Conservation (phyloP, 1,140 invertebrate genomes). For the Littorina saxatilis region DNA sequence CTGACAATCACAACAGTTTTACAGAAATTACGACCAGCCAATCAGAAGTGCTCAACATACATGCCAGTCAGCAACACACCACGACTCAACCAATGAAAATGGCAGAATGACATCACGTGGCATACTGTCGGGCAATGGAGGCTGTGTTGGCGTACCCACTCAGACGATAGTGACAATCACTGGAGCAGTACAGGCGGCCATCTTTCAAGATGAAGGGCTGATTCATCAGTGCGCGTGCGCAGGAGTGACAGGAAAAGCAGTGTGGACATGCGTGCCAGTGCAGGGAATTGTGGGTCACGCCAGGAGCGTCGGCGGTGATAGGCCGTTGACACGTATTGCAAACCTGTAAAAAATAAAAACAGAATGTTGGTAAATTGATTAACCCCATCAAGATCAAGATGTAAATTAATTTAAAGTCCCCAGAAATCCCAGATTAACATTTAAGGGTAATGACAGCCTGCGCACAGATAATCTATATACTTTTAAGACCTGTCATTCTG, state of each 20-base stretch:
- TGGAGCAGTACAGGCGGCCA: conserved; percentile 91
- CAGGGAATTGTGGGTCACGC: conserved; percentile 97
- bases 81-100: no score
- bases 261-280: conserved; percentile 98
- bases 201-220: conserved; percentile 93
- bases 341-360: conserved; percentile 78
- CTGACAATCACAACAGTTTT: no score
- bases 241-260: conserved; percentile 96
- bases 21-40: no score
- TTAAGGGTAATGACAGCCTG: no score
- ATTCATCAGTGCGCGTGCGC: conserved; percentile 90
- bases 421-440: no score
- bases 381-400: no score
- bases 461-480: no score
- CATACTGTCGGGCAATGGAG: conserved; percentile 45
- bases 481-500: no score
- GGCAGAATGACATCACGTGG: conserved; percentile 10
- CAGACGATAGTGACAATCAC: conserved; percentile 56
- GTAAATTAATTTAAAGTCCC: no score
- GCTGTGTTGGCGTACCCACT: conserved; percentile 36
- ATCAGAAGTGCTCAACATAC: no score
- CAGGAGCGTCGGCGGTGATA: conserved; percentile 95
- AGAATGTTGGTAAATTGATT: no score
- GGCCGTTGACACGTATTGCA: conserved; percentile 96
- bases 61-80: no score